Conservation (phyloP, 2,888 invertebrate genomes). For the Dicycla oo region DNA sequence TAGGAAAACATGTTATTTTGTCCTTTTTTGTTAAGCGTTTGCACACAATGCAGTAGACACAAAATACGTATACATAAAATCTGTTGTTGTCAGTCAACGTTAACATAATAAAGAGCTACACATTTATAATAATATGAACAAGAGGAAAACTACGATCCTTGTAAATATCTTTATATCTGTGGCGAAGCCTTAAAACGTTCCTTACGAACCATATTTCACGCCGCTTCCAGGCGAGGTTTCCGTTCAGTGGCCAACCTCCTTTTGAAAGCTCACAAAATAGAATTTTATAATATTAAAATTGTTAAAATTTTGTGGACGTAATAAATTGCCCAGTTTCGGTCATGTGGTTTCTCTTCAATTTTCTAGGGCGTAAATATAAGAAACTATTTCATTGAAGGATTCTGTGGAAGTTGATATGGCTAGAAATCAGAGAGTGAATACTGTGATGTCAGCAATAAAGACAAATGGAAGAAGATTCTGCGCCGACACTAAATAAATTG, state of each 20-base stretch:
- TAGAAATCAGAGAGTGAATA: not conserved
- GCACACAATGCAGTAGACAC: not conserved
- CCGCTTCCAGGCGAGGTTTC: constrained; percentile 31
- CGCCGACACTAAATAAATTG: not conserved
- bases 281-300: constrained; percentile 48
- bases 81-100: not conserved
- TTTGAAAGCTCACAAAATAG: constrained; percentile 33
- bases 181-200: constrained; percentile 14
- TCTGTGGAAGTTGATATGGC: not conserved
- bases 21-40: not conserved
- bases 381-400: not conserved
- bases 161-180: constrained; percentile 20
- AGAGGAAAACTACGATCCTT: constrained; percentile 4
- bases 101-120: too few species aligned
- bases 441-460: not conserved
- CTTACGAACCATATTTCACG: constrained; percentile 40
- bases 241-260: constrained; percentile 37
- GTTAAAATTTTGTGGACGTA: constrained; percentile 27
- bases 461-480: not conserved
- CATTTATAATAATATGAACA: not conserved
- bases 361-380: not conserved
- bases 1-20: not conserved
- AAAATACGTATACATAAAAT: not conserved
- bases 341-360: constrained; percentile 2
- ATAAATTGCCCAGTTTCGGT: constrained; percentile 29